Percentiles rank a stretch among this genome's conserved stretches.
phyloP scores from a whole-genome alignment of 1,140 invertebrate genomes.

The Drosophila ironensis region DNA sequence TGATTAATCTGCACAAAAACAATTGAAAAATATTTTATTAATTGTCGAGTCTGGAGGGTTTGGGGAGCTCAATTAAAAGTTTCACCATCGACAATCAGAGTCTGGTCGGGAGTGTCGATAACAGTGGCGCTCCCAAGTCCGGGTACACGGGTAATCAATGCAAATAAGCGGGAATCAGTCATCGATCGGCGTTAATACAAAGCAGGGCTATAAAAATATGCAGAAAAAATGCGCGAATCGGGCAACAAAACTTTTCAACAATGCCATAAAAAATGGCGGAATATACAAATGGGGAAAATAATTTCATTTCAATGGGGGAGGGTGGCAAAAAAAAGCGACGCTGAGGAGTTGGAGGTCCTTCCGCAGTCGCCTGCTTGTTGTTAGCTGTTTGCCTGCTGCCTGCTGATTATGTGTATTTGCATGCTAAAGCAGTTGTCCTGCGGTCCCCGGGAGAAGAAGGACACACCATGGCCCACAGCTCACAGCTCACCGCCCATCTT shows the following conservation, averaged over 20 bases:
- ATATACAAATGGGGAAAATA: constrained; percentile 68
- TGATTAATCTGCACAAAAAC: constrained; percentile 35
- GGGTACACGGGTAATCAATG: constrained; percentile 65
- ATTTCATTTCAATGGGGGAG: constrained; percentile 47
- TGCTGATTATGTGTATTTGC: constrained; percentile 76
- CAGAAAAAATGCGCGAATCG: constrained; percentile 4
- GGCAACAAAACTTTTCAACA: constrained; percentile 55
- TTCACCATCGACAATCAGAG: constrained; percentile 60
- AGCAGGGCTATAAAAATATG: background rate
- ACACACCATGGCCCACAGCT: no score
- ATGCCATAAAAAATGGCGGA: constrained; percentile 49
- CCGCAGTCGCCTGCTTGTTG: constrained; percentile 12
- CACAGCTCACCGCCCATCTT: background rate
- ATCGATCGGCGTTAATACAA: constrained; percentile 63
- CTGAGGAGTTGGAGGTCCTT: constrained; percentile 6
- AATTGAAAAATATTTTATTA: constrained; percentile 60
- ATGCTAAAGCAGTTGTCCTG: constrained; percentile 71
- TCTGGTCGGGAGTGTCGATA: constrained; percentile 58
- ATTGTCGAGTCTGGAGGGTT: constrained; percentile 37
- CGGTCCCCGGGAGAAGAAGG: constrained; percentile 17
- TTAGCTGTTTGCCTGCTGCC: constrained; percentile 35
- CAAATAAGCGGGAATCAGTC: constrained; percentile 53
- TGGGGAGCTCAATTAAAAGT: constrained; percentile 72
- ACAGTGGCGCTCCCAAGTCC: constrained; percentile 64
- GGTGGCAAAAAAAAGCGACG: background rate